Base-by-base conservation (phyloP, 2,888 invertebrate species). In the Caenorhabditis parvicauda region DNA sequence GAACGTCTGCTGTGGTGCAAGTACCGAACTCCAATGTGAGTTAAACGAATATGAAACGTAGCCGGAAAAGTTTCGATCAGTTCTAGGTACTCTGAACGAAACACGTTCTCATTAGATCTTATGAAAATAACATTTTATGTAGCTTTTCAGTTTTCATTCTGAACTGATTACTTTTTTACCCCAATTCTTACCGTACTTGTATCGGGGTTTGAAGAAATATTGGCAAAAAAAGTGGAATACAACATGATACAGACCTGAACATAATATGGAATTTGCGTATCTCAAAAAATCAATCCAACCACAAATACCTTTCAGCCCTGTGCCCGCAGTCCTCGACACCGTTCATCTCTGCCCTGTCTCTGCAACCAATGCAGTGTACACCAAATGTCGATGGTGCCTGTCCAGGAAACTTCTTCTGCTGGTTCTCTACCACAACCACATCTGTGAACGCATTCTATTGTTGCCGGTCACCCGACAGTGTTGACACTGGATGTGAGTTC, bases 291-390 rank as follows among this genome's bases (percentile, higher is more conserved):
- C n/a, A n/a, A n/a, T n/a, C n/a, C n/a, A n/a, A n/a, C n/a, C n/a
- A n/a, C n/a, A 39, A 7, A 17, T 14, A 12, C 25, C 28, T 66
- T 72, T 44, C 65, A 74, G 78, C 75, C 3, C 70, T 79, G 9
- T 79, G 79, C 53, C 79, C 79, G 0, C 72, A 74, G 39, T 56
- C 58, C n/a, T 79, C 79, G 7, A 76, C 75, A 25, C 80, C 79
- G 39, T 80, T 77, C 72, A 76, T 80, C 59, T 76, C 74, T 22
- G 79, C 79, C 7, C 71, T 80, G 17, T 76, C 76, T 3, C 75
- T 80, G n/a, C 78, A 79, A 56, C 77, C 79, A 21, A 76, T 77
- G 76, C 79, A 80, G 60, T 80, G 80, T 57, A 79, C 78, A 9
- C 80, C 80, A 28, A 80, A 77, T 51, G 77, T 80, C 29, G 79